Percentiles rank a stretch among this genome's conserved stretches.
phyloP scores from a whole-genome alignment of 2,113 vertebrate species.

The Ameiurus melas region DNA sequence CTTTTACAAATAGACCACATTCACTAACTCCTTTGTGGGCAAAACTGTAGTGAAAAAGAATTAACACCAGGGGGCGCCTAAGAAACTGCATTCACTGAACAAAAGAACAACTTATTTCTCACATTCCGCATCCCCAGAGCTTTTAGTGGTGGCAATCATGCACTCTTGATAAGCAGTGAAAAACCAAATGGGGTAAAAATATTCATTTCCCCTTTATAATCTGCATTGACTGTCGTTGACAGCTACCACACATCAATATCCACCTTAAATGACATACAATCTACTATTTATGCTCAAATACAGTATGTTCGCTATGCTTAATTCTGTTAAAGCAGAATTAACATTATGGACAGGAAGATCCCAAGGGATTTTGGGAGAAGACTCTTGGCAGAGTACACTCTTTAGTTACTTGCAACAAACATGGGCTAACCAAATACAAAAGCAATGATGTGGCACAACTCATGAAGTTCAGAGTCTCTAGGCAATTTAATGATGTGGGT shows the following conservation, averaged over 20 bases:
- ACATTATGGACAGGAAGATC: neutral
- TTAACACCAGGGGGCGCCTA: slow-evolving; percentile 15
- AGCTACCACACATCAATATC: neutral
- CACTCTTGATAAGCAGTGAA: neutral
- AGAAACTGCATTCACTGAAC: neutral
- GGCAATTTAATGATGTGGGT: neutral
- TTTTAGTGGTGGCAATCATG: neutral
- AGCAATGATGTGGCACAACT: neutral
- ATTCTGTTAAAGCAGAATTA: neutral
- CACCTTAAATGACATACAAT: neutral
- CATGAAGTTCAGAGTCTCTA: neutral
- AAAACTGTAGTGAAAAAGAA: neutral
- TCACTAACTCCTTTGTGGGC: neutral
- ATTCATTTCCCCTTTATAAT: neutral
- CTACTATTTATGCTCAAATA: neutral
- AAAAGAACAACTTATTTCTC: neutral
- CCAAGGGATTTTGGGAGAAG: neutral
- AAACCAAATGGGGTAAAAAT: neutral
- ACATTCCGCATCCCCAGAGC: neutral
- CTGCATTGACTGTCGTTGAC: neutral
- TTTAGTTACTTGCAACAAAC: neutral
- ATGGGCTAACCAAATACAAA: neutral
- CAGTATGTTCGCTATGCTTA: neutral
- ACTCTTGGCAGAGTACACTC: neutral
- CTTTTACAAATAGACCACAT: neutral